Conservation (phyloP, 2,113 vertebrate genomes). For the Panthera uncia region DNA sequence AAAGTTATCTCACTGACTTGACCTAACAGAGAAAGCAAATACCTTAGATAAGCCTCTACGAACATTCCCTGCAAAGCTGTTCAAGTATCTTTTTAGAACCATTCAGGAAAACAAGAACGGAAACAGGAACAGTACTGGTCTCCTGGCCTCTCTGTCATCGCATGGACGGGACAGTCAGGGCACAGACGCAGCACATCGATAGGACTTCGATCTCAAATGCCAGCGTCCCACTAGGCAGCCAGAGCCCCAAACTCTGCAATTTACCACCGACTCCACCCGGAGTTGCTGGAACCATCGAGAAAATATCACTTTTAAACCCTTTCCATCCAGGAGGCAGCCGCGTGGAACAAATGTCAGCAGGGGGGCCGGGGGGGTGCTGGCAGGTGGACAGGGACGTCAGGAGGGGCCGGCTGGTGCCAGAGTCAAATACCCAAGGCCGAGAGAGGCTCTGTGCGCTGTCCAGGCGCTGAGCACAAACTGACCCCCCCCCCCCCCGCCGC, state of each 20-base stretch:
- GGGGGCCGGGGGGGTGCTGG: not conserved
- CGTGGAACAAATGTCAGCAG: not conserved
- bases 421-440: accelerated
- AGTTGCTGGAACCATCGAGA: not conserved
- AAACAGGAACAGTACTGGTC: accelerated
- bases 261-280: accelerated
- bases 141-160: not conserved
- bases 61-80: not conserved
- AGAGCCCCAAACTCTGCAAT: not conserved
- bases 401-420: accelerated
- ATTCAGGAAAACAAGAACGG: not conserved
- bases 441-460: accelerated
- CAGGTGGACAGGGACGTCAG: not conserved
- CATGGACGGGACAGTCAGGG: accelerated
- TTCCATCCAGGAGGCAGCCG: not conserved
- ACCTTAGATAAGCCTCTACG: not conserved
- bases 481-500: no score
- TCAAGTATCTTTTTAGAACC: not conserved
- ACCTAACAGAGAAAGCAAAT: not conserved
- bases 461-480: not conserved
- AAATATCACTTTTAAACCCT: not conserved
- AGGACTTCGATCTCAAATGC: not conserved
- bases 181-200: accelerated
- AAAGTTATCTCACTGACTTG: not conserved
- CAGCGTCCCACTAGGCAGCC: accelerated